Conservation (phyloP, 2,797 vertebrate species). For the Helostoma temminkii region DNA sequence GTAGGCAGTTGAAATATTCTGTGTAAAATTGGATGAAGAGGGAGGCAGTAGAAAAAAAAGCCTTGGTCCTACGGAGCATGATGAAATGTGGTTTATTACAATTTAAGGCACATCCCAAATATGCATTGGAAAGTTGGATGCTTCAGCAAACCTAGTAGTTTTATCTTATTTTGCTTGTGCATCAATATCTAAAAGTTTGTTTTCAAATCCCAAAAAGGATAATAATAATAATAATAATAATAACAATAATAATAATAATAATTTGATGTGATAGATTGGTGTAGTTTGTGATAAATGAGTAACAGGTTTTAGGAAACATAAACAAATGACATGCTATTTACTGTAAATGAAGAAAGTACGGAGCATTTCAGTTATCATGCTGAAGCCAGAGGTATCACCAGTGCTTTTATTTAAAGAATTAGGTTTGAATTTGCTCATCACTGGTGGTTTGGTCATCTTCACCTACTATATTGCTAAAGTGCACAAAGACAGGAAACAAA, state of each 20-base stretch:
- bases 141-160: background rate
- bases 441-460: slow-evolving; percentile 43
- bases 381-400: background rate
- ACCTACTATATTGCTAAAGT: no score
- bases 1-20: slow-evolving; percentile 57
- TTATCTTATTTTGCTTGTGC: background rate
- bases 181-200: background rate
- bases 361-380: slow-evolving; percentile 29
- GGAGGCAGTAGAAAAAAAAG: slow-evolving; percentile 6
- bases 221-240: no score
- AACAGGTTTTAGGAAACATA: background rate
- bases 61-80: slow-evolving; percentile 19
- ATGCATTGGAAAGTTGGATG: slow-evolving; percentile 2
- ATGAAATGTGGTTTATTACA: slow-evolving; percentile 35
- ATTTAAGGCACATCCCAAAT: slow-evolving; percentile 21
- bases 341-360: slow-evolving; percentile 33
- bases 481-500: no score
- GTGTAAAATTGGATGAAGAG: slow-evolving; percentile 48
- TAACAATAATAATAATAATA: no score
- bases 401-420: slow-evolving; percentile 38
- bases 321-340: slow-evolving; percentile 40
- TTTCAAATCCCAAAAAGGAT: background rate
- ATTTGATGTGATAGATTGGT: background rate
- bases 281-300: background rate
- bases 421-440: slow-evolving; percentile 52